A percentile compares a stretch with the other conserved stretches of the same genome.
Conservation (phyloP, 2,888 invertebrate genomes). For the Mechanitis mazaeus region DNA sequence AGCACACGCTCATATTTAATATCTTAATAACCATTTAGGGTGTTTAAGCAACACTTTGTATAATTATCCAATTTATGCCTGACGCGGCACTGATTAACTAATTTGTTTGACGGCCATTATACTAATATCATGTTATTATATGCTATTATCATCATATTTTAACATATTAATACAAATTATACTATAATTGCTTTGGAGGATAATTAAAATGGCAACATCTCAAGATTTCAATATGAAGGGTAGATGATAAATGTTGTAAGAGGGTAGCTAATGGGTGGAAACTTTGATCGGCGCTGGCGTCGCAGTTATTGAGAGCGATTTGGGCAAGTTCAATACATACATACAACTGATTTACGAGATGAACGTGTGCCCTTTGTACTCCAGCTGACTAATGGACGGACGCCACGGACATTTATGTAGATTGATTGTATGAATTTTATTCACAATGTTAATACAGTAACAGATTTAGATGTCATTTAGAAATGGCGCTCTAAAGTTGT, state of each 20-base stretch:
- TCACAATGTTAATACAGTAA: constrained; percentile 77
- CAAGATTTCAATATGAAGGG: constrained; percentile 1
- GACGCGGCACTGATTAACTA: constrained; percentile 40
- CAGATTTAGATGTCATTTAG: constrained; percentile 78
- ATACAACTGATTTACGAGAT: constrained; percentile 74
- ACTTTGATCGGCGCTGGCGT: constrained; percentile 43
- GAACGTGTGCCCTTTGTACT: constrained; percentile 76
- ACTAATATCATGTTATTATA: constrained; percentile 12
- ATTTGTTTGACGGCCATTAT: constrained; percentile 27
- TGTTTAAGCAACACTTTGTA: constrained; percentile 56
- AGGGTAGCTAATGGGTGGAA: constrained; percentile 70
- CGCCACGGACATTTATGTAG: constrained; percentile 77
- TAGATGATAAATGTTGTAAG: constrained; percentile 56
- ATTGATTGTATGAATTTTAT: constrained; percentile 78
- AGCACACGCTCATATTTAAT: constrained; percentile 58
- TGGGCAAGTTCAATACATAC: constrained; percentile 72
- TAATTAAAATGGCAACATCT: background rate
- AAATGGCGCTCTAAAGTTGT: constrained; percentile 77
- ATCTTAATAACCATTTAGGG: constrained; percentile 72
- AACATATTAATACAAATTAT: background rate
- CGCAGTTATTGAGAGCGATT: constrained; percentile 69
- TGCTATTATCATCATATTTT: constrained; percentile 9
- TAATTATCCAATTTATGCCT: constrained; percentile 57
- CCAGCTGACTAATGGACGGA: constrained; percentile 74
- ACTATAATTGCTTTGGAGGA: background rate